Base-by-base conservation (phyloP, 2,113 vertebrate genomes). In the Lethenteron camtschaticum region DNA sequence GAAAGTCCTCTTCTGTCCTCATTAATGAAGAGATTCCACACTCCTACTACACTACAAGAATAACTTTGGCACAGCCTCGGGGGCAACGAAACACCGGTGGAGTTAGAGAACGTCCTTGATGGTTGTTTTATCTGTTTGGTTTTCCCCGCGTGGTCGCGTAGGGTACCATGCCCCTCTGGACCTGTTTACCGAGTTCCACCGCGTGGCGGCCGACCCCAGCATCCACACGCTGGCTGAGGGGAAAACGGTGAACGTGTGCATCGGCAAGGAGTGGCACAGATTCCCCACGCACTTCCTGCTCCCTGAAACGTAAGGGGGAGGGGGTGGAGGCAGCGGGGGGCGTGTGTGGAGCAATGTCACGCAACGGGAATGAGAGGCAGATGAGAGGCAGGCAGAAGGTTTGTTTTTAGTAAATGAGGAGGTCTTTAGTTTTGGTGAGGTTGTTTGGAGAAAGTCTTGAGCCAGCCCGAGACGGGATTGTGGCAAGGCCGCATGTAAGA, bases 231-330 rank as follows among this genome's bases (percentile, higher is more conserved):
- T 90, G 58, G 87, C 87, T 0, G 88, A 95, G 73, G 85, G 88
- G 56, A 79, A 88, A 9, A 80, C 81, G 0, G 85, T 96, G 58
- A 86, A 81, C 1, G 85, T 99, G 58, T 99, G 92, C n/a, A 87
- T 95, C 24, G 92, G 94, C 0, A 99, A 97, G 79, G 92, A 99
- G 75, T 97, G 94, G 94, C 79, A 97, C 76, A 89, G 92, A 11
- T 99, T 92, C 75, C 91, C 94, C 57, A 90, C 89, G 80, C 96
- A 88, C 80, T 99, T 99, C 74, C 84, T 99, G 3, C 79, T 99
- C 68, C 94, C 94, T 0, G 86, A 88, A 68, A 88, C 88, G 94
- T 99, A 72, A 66, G 2, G 56, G 55, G 57, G 20, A 11, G 9
- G 9, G 10, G 11, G 70, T 14, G 56, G 56, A 8, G 20, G n/a